These are phyloP conservation scores for Paedocypris micromegethes DNA, from an alignment of 2,797 vertebrate genomes.

Conservation along the genomic window DNA sequence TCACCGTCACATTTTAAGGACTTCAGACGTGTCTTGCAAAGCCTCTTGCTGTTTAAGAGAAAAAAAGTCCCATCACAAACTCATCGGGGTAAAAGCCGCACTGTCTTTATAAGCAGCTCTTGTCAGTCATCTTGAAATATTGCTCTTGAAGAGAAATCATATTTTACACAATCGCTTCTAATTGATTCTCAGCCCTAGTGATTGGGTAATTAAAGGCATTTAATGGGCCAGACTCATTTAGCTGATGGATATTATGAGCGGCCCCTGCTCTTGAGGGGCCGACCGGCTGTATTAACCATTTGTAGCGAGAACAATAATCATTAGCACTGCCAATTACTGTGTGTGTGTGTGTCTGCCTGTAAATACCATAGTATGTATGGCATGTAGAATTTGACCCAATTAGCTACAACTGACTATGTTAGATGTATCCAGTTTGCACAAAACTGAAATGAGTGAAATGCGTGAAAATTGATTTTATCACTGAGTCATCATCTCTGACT, in stretches of 20 bases:
- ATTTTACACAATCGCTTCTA: conserved; percentile 62
- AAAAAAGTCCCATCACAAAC: no score
- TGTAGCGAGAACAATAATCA: conserved; percentile 10
- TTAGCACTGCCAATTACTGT: conserved; percentile 25
- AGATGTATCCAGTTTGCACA: no score
- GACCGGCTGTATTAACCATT: conserved; percentile 5
- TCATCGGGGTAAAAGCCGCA: background rate
- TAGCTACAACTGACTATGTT: background rate
- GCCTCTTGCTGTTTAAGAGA: no score
- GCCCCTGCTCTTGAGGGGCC: conserved; percentile 16
- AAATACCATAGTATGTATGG: no score
- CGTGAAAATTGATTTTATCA: background rate
- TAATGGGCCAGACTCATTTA: conserved; percentile 67
- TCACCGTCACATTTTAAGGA: background rate
- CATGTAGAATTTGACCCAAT: no score
- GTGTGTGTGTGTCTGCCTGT: no score
- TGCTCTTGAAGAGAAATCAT: conserved; percentile 50
- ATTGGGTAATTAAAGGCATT: conserved; percentile 66
- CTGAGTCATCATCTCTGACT: background rate
- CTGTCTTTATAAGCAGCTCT: background rate
- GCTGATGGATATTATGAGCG: conserved; percentile 65
- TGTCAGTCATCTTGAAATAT: conserved; percentile 43
- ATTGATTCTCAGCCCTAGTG: conserved; percentile 67
- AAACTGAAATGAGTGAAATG: no score
- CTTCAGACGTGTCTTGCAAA: background rate